Base-by-base conservation (phyloP, 2,113 vertebrate species). In the Etheostoma spectabile region DNA sequence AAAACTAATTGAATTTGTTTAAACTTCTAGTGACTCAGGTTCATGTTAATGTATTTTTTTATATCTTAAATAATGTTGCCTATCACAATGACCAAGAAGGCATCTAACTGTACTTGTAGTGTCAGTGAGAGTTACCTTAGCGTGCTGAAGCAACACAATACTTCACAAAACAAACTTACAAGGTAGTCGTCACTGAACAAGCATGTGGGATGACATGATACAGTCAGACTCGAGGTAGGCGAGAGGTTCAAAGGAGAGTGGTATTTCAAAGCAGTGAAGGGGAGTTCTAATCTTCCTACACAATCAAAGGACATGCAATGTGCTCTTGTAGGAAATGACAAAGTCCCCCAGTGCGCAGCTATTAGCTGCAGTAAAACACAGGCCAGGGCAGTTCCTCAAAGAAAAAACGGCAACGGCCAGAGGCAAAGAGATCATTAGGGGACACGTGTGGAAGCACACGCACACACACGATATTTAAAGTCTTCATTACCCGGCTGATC, bases 281-380 rank as follows among this genome's bases (percentile, higher is more conserved):
- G 68, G 76, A 85, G 78, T 86, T 87, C 86, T 91, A 92, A 93
- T 93, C 87, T 90, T 79, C 72, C 69, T 48, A 71, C 81, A 59
- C 79, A 84, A 93, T 91, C 91, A 93, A 93, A 93, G 91, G 67
- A 74, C 82, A 68, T 55, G 73, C 85, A 73, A 51, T 52, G 80
- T 38, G 77, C 84, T 80, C 45, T 59, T 78, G 89, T 77, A 92
- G 92, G 89, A 93, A 93, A 93, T 92, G 92, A 92, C 91, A 92
- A 90, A 89, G 91, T 88, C 79, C 68, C 63, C 74, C 60, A 19
- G 67, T 48, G 80, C 79, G 72, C 78, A 10, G 90, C 91, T 79
- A 91, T 94, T 93, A 88, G 83, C 86, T 6, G 84, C 87, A 77
- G 79, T 92, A 90, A 93, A 93, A 92, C 90, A 90, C 91, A 93